phyloP scores from a whole-genome alignment of 2,797 vertebrate genomes.

The Leptodactylus fallax region DNA sequence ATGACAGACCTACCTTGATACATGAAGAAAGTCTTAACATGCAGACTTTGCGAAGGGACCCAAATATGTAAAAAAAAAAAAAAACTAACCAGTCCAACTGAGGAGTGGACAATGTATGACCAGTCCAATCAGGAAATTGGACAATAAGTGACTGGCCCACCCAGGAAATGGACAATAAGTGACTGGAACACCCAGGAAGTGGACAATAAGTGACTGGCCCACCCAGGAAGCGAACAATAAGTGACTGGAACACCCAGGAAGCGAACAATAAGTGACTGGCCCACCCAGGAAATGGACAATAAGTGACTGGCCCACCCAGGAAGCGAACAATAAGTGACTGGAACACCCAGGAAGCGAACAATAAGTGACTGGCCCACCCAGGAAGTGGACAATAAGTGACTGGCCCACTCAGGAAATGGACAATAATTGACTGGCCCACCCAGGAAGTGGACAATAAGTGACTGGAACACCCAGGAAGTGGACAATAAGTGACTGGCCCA shows the following conservation, averaged over 20 bases:
- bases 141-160: not conserved
- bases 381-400: not conserved
- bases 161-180: not conserved
- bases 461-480: too few relatives aligned
- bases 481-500: too few relatives aligned
- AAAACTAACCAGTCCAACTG: too few relatives aligned
- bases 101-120: not conserved
- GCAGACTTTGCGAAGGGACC: too few relatives aligned
- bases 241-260: not conserved
- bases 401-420: too few relatives aligned
- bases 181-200: not conserved
- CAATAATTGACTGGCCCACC: too few relatives aligned
- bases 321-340: not conserved
- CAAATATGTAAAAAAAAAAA: too few relatives aligned
- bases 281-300: not conserved
- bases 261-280: not conserved
- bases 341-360: not conserved
- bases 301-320: not conserved
- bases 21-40: too few relatives aligned
- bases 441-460: too few relatives aligned
- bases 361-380: not conserved
- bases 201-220: not conserved
- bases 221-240: not conserved
- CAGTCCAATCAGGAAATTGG: not conserved
- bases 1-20: too few relatives aligned